Evolutionary conservation across 2,113 vertebrate species (phyloP).

Genomic region (Rhagologus leucostigma): DNA sequence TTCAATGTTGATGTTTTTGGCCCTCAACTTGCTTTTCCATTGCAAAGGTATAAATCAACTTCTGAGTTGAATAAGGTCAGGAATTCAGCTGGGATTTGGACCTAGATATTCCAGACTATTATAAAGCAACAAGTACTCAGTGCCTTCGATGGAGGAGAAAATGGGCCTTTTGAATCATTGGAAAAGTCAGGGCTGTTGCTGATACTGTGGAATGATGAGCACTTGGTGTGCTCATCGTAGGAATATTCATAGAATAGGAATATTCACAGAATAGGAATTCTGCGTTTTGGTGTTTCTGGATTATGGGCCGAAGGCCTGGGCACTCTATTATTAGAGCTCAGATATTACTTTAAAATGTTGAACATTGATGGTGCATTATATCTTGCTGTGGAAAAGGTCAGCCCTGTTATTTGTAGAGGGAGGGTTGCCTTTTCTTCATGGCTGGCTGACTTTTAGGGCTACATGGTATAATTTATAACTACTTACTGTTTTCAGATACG

Average conservation of each 20-base stretch:
- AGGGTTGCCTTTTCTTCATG: background rate
- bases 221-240: too few species aligned
- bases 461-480: background rate
- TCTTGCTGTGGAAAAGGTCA: conserved; percentile 41
- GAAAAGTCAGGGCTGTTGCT: background rate
- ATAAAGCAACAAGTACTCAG: background rate
- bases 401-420: background rate
- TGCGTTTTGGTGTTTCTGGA: background rate
- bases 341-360: conserved; percentile 15
- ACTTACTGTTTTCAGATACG: background rate
- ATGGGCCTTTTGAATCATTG: background rate
- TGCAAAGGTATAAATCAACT: background rate
- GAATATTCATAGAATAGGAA: too few species aligned
- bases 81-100: background rate
- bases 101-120: background rate
- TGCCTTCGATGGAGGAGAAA: background rate
- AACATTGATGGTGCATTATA: background rate
- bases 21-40: background rate
- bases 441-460: conserved; percentile 22
- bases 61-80: background rate
- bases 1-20: background rate
- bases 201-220: background rate
- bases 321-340: background rate
- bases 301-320: background rate
- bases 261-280: background rate